These are phyloP conservation scores for Lepidurus packardi DNA, from an alignment of 1,140 invertebrate genomes.

Conservation along the genomic window DNA sequence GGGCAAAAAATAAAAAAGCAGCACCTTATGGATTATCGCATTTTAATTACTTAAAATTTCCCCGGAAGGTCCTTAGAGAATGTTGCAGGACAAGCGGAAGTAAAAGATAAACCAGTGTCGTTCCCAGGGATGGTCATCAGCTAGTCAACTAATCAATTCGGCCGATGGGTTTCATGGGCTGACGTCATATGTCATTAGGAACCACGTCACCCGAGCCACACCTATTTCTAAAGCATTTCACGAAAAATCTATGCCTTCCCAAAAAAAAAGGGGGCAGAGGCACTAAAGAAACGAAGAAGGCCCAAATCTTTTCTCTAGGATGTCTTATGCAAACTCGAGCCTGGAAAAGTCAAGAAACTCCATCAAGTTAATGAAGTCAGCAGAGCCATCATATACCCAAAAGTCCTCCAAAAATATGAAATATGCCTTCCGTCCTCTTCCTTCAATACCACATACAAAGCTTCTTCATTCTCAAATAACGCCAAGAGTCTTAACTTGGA, in stretches of 20 bases:
- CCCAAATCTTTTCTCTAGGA: background rate
- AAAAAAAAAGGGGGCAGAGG: background rate
- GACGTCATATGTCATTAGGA: background rate
- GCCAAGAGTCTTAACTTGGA: too few relatives aligned
- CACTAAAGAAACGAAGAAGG: background rate
- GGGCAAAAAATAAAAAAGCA: too few relatives aligned
- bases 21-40: too few relatives aligned
- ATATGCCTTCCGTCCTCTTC: background rate
- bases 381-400: background rate
- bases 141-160: background rate
- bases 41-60: too few relatives aligned
- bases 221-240: background rate
- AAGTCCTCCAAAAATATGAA: background rate
- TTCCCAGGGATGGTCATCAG: background rate
- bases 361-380: conserved; percentile 2
- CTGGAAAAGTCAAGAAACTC: background rate
- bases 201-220: background rate
- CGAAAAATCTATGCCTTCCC: background rate
- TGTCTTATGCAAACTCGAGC: background rate
- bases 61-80: too few relatives aligned
- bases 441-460: too few relatives aligned
- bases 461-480: too few relatives aligned
- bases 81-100: too few relatives aligned
- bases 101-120: too few relatives aligned
- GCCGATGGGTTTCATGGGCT: background rate